A percentile compares a stretch with the other conserved stretches of the same genome.
Evolutionary conservation across 2,888 invertebrate species (phyloP).

Genomic region (Calameuta idolon): DNA sequence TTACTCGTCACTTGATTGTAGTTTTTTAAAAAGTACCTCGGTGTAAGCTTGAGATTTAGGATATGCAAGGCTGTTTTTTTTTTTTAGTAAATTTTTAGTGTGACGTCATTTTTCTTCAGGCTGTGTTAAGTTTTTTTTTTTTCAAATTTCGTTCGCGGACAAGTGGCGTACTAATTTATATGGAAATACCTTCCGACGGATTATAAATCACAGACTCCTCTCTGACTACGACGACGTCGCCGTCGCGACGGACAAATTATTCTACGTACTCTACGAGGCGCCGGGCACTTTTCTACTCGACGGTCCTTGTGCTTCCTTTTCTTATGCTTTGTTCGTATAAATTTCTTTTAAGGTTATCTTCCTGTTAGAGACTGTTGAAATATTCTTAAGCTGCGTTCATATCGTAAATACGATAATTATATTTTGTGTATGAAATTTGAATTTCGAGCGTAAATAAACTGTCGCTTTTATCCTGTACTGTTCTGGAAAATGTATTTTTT

Average conservation of each 20-base stretch:
- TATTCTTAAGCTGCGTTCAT: too few species aligned
- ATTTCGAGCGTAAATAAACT: too few species aligned
- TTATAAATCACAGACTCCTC: conserved; percentile 29
- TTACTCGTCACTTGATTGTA: not conserved
- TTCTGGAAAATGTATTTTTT: too few species aligned
- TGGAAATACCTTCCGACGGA: conserved; percentile 32
- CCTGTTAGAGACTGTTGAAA: too few species aligned
- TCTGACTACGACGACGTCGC: conserved; percentile 9
- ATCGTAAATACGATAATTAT: too few species aligned
- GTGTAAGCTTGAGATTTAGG: not conserved
- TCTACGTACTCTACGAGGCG: conserved; percentile 18
- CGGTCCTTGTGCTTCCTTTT: not conserved
- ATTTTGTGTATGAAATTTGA: too few species aligned
- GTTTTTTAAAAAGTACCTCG: not conserved
- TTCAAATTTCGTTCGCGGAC: conserved; percentile 26
- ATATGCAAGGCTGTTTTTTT: too few species aligned
- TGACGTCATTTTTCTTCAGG: not conserved
- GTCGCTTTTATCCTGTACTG: too few species aligned
- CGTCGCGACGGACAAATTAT: conserved; percentile 25
- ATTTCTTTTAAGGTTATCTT: too few species aligned
- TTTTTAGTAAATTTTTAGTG: not conserved
- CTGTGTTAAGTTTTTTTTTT: conserved; percentile 13
- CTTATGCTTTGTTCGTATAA: not conserved
- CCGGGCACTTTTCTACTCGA: not conserved
- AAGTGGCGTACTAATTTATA: conserved; percentile 33